Evolutionary conservation across 1,140 invertebrate species (phyloP).

Genomic region (Drosophila jambulina): DNA sequence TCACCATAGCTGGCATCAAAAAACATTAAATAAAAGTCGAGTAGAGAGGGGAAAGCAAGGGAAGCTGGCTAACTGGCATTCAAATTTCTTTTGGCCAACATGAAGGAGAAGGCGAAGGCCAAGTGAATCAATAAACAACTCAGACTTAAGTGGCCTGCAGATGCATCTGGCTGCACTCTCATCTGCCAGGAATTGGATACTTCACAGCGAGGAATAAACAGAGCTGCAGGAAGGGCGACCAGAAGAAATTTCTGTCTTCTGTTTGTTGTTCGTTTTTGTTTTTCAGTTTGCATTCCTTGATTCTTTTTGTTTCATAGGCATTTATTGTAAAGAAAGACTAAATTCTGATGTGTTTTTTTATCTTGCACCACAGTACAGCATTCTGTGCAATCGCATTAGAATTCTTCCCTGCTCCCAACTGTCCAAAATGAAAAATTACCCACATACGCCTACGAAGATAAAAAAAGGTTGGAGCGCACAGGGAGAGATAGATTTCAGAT

Average conservation of each 20-base stretch:
- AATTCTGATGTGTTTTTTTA: neutral
- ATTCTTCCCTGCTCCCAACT: neutral
- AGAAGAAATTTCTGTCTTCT: neutral
- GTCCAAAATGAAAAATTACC: slow-evolving; percentile 28
- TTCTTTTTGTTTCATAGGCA: neutral
- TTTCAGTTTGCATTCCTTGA: neutral
- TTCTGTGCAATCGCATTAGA: slow-evolving; percentile 29
- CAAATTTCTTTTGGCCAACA: slow-evolving; percentile 12
- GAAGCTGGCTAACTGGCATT: neutral
- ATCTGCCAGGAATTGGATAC: neutral
- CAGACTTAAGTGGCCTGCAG: slow-evolving; percentile 16
- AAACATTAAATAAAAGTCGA: neutral
- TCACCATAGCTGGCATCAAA: neutral
- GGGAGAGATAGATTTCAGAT: neutral
- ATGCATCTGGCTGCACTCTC: slow-evolving; percentile 8
- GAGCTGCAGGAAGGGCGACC: neutral
- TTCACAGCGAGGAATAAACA: neutral
- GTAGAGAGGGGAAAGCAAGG: neutral
- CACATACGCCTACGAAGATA: slow-evolving; percentile 4
- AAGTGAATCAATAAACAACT: slow-evolving; percentile 36
- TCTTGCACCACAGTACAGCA: slow-evolving; percentile 1
- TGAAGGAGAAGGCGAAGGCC: neutral
- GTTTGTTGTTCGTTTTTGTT: neutral
- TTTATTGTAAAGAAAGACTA: neutral
- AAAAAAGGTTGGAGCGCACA: too few species aligned